Percentiles rank a stretch among this genome's conserved stretches.
Evolutionary conservation across 2,113 vertebrate genomes (phyloP).

Genomic region (Hemicordylus capensis): DNA sequence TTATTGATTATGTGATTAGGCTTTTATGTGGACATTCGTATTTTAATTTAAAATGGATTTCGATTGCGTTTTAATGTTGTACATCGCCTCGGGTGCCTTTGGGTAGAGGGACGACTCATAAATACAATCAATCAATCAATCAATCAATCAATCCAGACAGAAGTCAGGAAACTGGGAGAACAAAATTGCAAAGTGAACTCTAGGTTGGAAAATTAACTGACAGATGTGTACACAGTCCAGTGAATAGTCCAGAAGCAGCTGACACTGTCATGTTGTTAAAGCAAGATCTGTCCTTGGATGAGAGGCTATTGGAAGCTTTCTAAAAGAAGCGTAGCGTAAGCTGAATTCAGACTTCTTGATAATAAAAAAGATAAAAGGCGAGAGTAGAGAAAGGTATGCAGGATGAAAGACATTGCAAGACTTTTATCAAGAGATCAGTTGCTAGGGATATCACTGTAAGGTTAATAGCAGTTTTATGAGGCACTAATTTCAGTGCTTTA

Average conservation of each 20-base stretch:
- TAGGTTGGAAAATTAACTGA: background rate
- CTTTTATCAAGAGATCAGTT: background rate
- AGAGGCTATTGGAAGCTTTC: background rate
- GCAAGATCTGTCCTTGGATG: background rate
- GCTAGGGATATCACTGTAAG: background rate
- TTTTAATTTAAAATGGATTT: constrained; percentile 23
- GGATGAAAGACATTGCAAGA: background rate
- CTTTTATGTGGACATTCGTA: constrained; percentile 1
- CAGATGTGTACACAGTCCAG: background rate
- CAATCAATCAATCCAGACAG: background rate
- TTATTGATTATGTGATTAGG: constrained; percentile 6
- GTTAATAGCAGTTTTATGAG: background rate
- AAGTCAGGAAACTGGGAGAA: background rate
- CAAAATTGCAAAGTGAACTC: background rate
- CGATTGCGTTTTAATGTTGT: background rate
- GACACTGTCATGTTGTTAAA: background rate
- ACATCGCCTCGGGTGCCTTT: background rate
- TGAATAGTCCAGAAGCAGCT: background rate
- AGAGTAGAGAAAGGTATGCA: background rate
- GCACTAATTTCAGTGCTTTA: background rate
- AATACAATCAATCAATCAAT: background rate
- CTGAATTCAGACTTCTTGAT: too few relatives aligned
- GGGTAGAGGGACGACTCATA: background rate
- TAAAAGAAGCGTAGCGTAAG: background rate
- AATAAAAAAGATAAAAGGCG: background rate